phyloP scores from a whole-genome alignment of 2,888 invertebrate species.

The Drosophila vallismaia region DNA sequence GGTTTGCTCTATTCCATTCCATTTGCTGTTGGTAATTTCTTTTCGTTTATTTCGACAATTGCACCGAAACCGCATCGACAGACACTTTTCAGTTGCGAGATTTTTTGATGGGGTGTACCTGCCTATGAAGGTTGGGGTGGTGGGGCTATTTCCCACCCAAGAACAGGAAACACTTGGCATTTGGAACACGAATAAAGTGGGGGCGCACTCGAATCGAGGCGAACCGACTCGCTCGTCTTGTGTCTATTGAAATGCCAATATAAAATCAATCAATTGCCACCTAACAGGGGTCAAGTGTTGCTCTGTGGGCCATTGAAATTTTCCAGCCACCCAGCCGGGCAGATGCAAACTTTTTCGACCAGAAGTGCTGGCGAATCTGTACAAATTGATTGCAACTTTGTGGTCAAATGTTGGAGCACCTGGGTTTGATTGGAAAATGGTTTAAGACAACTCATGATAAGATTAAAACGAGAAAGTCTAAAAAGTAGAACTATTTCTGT shows the following conservation, averaged over 20 bases:
- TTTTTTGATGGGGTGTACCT: background rate
- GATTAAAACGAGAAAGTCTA: background rate
- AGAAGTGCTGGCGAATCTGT: constrained; percentile 48
- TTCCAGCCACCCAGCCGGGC: constrained; percentile 35
- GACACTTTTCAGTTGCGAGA: constrained; percentile 56
- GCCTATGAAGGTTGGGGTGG: background rate
- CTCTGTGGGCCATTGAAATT: constrained; percentile 65
- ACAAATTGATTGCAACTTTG: constrained; percentile 52
- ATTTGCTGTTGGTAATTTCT: constrained; percentile 59
- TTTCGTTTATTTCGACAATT: constrained; percentile 69
- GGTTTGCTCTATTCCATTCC: constrained; percentile 61
- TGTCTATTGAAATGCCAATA: constrained; percentile 78
- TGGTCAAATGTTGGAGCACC: constrained; percentile 25
- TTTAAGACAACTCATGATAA: background rate
- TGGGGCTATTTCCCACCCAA: constrained; percentile 18
- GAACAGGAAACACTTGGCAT: constrained; percentile 74
- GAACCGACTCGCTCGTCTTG: constrained; percentile 27
- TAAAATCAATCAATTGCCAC: constrained; percentile 81
- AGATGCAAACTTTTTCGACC: constrained; percentile 50
- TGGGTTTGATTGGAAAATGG: constrained; percentile 1
- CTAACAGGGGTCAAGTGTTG: constrained; percentile 81
- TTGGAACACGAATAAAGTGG: constrained; percentile 65
- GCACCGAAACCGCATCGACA: constrained; percentile 75
- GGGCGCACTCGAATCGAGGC: constrained; percentile 33
- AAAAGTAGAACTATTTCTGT: background rate